Evolutionary conservation across 2,113 vertebrate species (phyloP).

Genomic region (Mormoops blainvillei): DNA sequence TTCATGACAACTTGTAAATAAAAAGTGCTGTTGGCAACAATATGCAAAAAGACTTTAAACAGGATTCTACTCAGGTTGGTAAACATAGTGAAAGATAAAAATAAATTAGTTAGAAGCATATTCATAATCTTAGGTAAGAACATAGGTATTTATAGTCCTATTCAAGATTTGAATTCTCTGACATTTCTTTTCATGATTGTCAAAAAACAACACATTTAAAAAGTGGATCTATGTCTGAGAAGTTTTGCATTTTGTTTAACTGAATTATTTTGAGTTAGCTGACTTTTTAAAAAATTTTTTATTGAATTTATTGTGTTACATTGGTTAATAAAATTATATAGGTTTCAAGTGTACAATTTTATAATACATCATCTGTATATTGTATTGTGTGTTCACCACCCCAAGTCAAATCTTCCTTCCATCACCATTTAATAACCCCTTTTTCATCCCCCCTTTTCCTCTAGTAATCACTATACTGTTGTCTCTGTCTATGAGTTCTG

Average conservation of each 20-base stretch:
- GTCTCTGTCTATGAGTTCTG: neutral
- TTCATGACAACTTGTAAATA: constrained; percentile 26
- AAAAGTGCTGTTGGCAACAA: neutral
- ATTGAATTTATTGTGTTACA: neutral
- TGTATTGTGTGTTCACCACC: neutral
- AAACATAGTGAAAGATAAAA: neutral
- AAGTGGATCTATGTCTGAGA: neutral
- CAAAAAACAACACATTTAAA: neutral
- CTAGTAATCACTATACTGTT: neutral
- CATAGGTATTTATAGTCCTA: neutral
- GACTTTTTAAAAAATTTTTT: neutral
- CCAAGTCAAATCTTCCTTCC: neutral
- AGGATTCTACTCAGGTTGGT: neutral
- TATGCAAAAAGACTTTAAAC: neutral
- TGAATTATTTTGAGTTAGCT: neutral
- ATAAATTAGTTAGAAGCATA: neutral
- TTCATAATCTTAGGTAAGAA: neutral
- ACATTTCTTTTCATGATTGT: constrained; percentile 12
- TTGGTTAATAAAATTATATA: neutral
- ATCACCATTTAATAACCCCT: neutral
- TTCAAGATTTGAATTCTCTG: neutral
- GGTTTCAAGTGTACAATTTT: neutral
- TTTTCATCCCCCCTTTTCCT: neutral
- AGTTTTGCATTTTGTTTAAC: constrained; percentile 14
- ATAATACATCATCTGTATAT: neutral